A percentile compares a stretch with the other conserved stretches of the same genome.
Conservation (phyloP, 2,113 vertebrate species). For the Pterophyllum scalare region DNA sequence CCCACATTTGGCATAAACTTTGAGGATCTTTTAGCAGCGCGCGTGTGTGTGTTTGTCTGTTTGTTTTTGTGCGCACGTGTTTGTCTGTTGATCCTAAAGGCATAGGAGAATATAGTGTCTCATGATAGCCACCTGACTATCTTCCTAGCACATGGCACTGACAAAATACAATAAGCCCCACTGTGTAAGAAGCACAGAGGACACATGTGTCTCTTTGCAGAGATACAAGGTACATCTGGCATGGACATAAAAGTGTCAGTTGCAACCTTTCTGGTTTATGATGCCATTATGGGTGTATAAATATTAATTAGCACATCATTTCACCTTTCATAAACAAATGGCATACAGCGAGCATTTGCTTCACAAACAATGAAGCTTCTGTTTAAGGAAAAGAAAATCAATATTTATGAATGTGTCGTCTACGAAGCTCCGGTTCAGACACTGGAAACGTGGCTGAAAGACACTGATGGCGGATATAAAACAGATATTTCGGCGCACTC, state of each 20-base stretch:
- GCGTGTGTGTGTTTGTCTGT: background rate
- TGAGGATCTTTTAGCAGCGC: background rate
- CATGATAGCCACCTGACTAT: constrained; percentile 80
- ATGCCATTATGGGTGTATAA: constrained; percentile 13
- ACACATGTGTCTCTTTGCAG: background rate
- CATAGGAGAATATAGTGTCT: constrained; percentile 55
- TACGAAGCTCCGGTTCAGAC: background rate
- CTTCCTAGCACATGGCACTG: constrained; percentile 56
- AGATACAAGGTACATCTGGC: constrained; percentile 33
- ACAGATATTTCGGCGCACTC: background rate
- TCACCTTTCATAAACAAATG: constrained; percentile 48
- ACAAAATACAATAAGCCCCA: constrained; percentile 64
- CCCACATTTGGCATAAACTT: background rate
- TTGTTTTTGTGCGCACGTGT: background rate
- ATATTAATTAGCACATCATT: constrained; percentile 34
- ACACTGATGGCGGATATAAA: background rate
- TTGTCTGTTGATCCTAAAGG: constrained; percentile 30
- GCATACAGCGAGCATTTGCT: background rate
- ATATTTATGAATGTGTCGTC: constrained; percentile 15
- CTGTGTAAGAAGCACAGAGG: constrained; percentile 48
- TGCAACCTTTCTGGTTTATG: constrained; percentile 19
- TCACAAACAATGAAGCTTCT: background rate
- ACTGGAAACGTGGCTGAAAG: background rate
- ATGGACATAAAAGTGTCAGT: constrained; percentile 40
- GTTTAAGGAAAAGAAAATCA: background rate